Base-by-base conservation (phyloP, 2,888 invertebrate genomes). In the Harmothoe impar region DNA sequence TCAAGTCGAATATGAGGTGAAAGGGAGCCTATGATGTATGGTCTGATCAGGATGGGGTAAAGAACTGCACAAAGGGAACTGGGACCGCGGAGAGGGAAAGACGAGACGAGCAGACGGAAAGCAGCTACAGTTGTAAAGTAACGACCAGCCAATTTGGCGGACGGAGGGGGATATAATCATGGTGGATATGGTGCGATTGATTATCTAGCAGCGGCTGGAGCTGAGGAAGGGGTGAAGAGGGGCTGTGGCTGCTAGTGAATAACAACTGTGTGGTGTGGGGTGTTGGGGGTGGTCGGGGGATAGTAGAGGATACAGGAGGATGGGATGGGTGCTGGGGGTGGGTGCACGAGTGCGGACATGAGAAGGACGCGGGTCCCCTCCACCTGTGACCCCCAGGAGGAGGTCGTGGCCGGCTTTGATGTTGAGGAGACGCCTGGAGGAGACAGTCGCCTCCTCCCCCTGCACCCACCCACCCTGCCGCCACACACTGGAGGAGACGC, bases 371-470 rank as follows among this genome's bases (percentile, higher is more conserved):
- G 33, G 81, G 72, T 17, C 35, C 81, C 81, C 31, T 20, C 81
- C 43, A 43, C 81, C 33, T 81, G 43, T 81, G 81, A 81, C 81
- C 81, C 43, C 0, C 77, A 17, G 31, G 31, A 29, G 77, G 5
- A 77, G 35, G 35, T 31, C 17, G 81, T 81, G 25, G 35, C 43
- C 81, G 35, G 81, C 81, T 81, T 81, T 81, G 81, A 81, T 81
- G 81, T 43, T 15, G 35, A 7, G 35, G 5, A 33, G 81, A 33
- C 20, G 81, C 81, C 43, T 25, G 33, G 29, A 25, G 25, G 17
- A 25, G 31, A 29, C 17, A 62, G 25, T 23, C 62, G 29, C 5
- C 31, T 77, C 0, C 29, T 3, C 31, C 17, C 5, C 29, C 0
- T 3, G 0, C 77, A 25, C 77, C 77, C 31, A 23, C 25, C 17